phyloP scores from a whole-genome alignment of 2,888 invertebrate species.

The Lysandra bellargus region DNA sequence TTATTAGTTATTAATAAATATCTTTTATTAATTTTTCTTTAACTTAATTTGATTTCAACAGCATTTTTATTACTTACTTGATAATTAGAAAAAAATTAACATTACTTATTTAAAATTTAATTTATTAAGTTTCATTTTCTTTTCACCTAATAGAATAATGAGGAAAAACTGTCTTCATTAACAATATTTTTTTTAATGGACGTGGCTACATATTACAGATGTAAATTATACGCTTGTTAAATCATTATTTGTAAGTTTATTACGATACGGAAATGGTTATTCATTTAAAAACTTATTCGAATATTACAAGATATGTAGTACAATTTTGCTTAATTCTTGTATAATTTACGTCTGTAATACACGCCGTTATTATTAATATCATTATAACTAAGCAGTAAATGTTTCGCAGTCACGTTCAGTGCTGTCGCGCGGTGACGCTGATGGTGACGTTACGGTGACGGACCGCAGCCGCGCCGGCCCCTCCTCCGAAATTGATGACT shows the following conservation, averaged over 20 bases:
- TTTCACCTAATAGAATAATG: background rate
- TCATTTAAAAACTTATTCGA: background rate
- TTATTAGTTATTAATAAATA: background rate
- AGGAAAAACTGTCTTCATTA: background rate
- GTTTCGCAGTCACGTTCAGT: constrained; percentile 38
- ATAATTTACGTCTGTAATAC: constrained; percentile 11
- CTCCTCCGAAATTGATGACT: constrained; percentile 59
- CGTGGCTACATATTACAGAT: background rate
- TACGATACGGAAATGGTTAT: too few species aligned
- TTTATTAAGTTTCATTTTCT: constrained; percentile 15
- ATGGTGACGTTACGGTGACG: constrained; percentile 45
- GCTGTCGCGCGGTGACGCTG: constrained; percentile 44
- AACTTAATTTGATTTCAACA: background rate
- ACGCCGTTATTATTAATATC: too few species aligned
- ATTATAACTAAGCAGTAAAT: background rate
- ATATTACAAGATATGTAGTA: background rate
- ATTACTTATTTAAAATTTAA: background rate
- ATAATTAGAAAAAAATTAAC: background rate
- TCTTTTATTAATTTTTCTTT: background rate
- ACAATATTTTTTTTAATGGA: background rate
- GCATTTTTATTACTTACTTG: background rate
- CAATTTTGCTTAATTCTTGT: background rate
- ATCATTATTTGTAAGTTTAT: too few species aligned
- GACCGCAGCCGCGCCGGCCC: constrained; percentile 51
- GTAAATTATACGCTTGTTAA: background rate